These are phyloP conservation scores for Dendrocincla tyrannina DNA, from an alignment of 2,797 vertebrate genomes.

Conservation along the genomic window DNA sequence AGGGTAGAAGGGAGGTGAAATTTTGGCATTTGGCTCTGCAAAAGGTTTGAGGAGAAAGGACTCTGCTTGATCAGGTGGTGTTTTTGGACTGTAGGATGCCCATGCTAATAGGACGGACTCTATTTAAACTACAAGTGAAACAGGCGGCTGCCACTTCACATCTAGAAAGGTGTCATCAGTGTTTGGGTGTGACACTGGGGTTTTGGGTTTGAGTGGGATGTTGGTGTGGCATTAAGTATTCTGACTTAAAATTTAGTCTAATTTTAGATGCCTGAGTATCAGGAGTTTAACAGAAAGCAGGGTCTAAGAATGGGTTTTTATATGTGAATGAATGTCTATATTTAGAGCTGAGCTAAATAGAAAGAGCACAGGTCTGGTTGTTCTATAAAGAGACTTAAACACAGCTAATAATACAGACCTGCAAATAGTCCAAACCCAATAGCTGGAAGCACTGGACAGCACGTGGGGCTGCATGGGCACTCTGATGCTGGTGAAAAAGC, in stretches of 20 bases:
- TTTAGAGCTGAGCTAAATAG: neutral
- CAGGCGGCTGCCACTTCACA: neutral
- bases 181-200: neutral
- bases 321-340: neutral
- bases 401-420: neutral
- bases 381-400: neutral
- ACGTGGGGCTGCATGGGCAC: fast-evolving
- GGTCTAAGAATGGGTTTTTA: neutral
- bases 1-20: neutral
- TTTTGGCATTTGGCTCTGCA: neutral
- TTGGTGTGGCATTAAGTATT: neutral
- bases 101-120: neutral
- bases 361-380: neutral
- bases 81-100: neutral
- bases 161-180: neutral
- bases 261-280: neutral
- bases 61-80: neutral
- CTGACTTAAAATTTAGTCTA: neutral
- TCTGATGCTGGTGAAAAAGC: neutral
- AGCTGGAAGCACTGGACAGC: neutral
- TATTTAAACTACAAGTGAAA: neutral
- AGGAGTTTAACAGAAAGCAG: neutral
- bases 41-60: neutral
- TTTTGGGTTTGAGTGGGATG: neutral
- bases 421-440: neutral